phyloP scores from a whole-genome alignment of 2,113 vertebrate species.

The Muntiacus reevesi region DNA sequence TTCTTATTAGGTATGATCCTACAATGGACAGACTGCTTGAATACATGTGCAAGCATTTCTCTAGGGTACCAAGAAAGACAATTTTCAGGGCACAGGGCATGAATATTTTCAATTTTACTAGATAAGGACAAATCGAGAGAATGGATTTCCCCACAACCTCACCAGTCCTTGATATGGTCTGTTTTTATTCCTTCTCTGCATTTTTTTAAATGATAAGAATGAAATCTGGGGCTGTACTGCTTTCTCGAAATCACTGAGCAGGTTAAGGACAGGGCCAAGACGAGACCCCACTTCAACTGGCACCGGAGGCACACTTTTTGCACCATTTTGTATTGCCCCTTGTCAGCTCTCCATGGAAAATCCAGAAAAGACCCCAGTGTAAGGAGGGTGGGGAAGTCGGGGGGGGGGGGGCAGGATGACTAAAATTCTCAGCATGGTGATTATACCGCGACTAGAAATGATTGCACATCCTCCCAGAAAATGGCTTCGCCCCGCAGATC shows the following conservation, averaged over 20 bases:
- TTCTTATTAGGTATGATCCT: background rate
- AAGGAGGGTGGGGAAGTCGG: background rate
- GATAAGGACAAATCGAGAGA: background rate
- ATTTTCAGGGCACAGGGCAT: background rate
- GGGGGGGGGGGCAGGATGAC: background rate
- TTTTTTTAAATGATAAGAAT: background rate
- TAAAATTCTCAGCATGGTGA: background rate
- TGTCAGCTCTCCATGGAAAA: background rate
- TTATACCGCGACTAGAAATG: background rate
- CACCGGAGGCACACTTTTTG: background rate
- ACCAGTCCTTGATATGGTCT: background rate
- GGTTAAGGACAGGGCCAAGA: background rate
- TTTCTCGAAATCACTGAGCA: background rate
- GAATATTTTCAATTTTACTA: background rate
- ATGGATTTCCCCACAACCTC: background rate
- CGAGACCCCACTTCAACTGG: background rate
- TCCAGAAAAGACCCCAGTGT: background rate
- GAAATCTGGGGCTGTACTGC: background rate
- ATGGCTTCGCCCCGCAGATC: conserved; percentile 5
- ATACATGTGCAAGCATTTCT: background rate
- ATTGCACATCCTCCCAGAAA: conserved; percentile 38
- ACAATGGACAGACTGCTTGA: background rate
- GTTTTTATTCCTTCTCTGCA: background rate
- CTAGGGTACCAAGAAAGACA: background rate
- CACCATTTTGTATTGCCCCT: fast-evolving